phyloP scores from a whole-genome alignment of 2,113 vertebrate species.

The rabbit (Oryctolagus cuniculus) region DNA sequence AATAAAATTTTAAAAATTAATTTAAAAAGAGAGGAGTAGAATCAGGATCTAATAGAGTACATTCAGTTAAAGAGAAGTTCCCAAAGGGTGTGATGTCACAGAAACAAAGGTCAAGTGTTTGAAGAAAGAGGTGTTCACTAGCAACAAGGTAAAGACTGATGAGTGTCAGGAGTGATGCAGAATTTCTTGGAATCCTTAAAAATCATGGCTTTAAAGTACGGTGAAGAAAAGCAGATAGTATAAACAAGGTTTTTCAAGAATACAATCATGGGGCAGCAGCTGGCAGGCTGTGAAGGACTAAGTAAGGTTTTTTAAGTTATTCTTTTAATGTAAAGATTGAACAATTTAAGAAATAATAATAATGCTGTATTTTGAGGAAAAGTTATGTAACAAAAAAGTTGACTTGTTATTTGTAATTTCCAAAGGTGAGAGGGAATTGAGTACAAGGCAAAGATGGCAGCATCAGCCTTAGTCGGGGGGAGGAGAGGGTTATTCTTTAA shows the following conservation, averaged over 20 bases:
- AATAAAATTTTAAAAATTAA: too few relatives aligned
- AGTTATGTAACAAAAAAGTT: not conserved
- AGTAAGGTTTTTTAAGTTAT: not conserved
- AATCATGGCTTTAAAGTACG: not conserved
- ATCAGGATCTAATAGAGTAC: not conserved
- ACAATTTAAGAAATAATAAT: not conserved
- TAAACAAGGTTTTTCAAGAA: not conserved
- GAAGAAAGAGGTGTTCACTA: not conserved
- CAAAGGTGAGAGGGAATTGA: not conserved
- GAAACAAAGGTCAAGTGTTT: not conserved
- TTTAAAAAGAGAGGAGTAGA: not conserved
- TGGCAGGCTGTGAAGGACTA: not conserved
- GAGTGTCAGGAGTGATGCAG: not conserved
- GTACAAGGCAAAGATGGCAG: not conserved
- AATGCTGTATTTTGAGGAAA: not conserved
- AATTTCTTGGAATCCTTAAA: not conserved
- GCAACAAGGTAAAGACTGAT: not conserved
- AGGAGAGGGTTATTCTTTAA: not conserved
- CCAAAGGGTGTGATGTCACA: not conserved
- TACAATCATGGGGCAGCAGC: not conserved
- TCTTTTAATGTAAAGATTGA: not conserved
- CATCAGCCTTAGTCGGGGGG: not conserved
- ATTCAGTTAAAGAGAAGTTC: not conserved
- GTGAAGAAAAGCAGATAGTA: not conserved
- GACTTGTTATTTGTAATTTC: not conserved